A percentile compares a stretch with the other conserved stretches of the same genome.
These are phyloP conservation scores for Kryphioiulus occultus DNA, from an alignment of 2,888 invertebrate genomes.

Conservation along the genomic window DNA sequence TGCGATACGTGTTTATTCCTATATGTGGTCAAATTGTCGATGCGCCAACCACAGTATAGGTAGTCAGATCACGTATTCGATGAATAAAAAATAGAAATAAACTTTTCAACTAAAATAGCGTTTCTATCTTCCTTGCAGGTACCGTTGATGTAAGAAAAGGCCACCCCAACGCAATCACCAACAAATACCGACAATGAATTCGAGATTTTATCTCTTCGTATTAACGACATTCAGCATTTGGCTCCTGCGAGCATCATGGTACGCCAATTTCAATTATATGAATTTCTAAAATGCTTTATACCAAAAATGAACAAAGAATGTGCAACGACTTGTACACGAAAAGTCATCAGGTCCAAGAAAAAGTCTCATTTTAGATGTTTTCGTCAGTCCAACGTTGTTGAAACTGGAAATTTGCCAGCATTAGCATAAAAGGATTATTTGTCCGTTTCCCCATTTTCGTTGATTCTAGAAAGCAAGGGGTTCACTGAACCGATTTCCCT, in stretches of 20 bases:
- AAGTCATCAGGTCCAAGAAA: not conserved
- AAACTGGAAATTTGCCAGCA: conserved; percentile 1
- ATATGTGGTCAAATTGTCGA: not conserved
- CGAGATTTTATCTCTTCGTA: not conserved
- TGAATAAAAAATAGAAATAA: not conserved
- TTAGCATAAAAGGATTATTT: conserved; percentile 10
- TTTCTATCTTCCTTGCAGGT: not conserved
- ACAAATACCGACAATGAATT: not conserved
- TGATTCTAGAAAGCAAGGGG: not conserved
- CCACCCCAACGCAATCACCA: not conserved
- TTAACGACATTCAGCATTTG: conserved; percentile 4
- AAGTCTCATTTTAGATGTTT: not conserved
- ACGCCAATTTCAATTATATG: not conserved
- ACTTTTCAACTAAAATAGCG: not conserved
- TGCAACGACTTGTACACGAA: not conserved
- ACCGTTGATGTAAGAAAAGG: not conserved
- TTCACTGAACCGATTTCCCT: not conserved
- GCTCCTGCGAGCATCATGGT: not conserved
- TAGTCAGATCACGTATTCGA: not conserved
- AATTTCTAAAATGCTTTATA: not conserved
- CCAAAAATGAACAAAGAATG: not conserved
- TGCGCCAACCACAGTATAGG: not conserved
- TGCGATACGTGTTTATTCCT: too few relatives aligned
- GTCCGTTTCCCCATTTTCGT: not conserved
- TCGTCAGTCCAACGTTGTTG: not conserved